Evolutionary conservation across 2,113 vertebrate genomes (phyloP), one percentile per base, ranked within the genome.

Genomic region (Austrofundulus limnaeus): DNA sequence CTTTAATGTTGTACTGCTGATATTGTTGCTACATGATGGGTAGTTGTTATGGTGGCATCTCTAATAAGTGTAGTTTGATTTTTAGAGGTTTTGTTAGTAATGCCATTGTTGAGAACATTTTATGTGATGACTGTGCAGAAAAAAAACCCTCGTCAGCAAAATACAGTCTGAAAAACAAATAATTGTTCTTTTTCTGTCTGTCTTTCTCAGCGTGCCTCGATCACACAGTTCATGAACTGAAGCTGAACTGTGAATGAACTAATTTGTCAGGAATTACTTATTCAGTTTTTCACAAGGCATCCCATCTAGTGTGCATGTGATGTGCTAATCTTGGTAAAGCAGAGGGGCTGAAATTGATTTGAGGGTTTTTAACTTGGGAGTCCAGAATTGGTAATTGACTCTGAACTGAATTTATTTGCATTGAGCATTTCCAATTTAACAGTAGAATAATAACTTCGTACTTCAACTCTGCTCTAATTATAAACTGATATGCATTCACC

Each of bases 321-420:
- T 82, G 84, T 76, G 58, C 79, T 84, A 85, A 91, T 90, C 88
- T 85, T 69, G 72, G 75, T 68, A 70, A 81, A 62, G 85, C 87
- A 87, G 77, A 72, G 39, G 64, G 79, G 77, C 66, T 81, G 59
- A 90, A 87, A 92, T 88, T 88, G 86, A 92, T 91, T 81, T 87
- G 73, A 84, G 85, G 85, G 74, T 89, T 89, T 79, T 78, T 75
- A 83, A 88, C 75, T 86, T 84, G 56, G 70, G 25, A 87, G 85
- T 87, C 88, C 85, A 69, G 75, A 82, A 87, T 75, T 79, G 82
- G 83, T 88, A 87, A 90, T 92, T 91, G 88, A 78, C 78, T 89
- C 87, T 90, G 88, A 92, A 89, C 88, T 88, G 87, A 87, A 90
- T 90, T 85, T 79, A 91, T 91, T 90, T 90, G 83, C 86, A 91